A percentile compares a stretch with the other conserved stretches of the same genome.
phyloP scores from a whole-genome alignment of 2,113 vertebrate species.

The Tetraodon nigroviridis region DNA sequence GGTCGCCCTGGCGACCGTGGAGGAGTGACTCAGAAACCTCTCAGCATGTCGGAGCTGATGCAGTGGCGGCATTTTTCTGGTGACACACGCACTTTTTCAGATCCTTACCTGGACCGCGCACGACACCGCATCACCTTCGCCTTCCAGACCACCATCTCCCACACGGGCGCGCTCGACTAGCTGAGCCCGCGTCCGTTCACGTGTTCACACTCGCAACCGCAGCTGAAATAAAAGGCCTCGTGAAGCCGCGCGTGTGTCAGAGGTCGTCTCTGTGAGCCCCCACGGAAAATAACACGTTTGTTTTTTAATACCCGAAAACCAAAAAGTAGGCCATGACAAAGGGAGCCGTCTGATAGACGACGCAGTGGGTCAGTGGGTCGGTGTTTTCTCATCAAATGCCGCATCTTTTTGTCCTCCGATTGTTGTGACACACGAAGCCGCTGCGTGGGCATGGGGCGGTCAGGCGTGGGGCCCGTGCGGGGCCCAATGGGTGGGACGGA shows the following conservation, averaged over 20 bases:
- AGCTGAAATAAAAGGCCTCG: neutral
- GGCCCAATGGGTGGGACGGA: conserved; percentile 24
- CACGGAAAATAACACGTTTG: neutral
- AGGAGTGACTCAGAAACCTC: conserved; percentile 70
- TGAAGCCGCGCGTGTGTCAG: neutral
- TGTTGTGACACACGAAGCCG: conserved; percentile 39
- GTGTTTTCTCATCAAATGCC: no score
- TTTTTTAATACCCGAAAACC: neutral
- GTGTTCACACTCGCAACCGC: neutral
- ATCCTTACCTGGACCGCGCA: conserved; percentile 84
- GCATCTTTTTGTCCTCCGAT: conserved; percentile 4
- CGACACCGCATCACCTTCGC: conserved; percentile 85
- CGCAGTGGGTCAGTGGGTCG: neutral
- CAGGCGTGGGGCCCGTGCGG: conserved; percentile 6
- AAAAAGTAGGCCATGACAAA: neutral
- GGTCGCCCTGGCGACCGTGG: conserved; percentile 66
- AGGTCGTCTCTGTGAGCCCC: no score
- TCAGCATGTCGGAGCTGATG: conserved; percentile 95
- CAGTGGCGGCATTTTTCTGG: conserved; percentile 91
- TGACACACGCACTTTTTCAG: conserved; percentile 72
- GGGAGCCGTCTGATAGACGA: neutral
- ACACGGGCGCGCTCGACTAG: neutral
- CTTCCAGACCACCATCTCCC: conserved; percentile 86
- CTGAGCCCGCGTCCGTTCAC: no score
- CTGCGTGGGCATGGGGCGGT: conserved; percentile 47